Percentiles rank a stretch among this genome's conserved stretches.
Evolutionary conservation across 2,113 vertebrate species (phyloP).

Genomic region (Notothenia rossii): DNA sequence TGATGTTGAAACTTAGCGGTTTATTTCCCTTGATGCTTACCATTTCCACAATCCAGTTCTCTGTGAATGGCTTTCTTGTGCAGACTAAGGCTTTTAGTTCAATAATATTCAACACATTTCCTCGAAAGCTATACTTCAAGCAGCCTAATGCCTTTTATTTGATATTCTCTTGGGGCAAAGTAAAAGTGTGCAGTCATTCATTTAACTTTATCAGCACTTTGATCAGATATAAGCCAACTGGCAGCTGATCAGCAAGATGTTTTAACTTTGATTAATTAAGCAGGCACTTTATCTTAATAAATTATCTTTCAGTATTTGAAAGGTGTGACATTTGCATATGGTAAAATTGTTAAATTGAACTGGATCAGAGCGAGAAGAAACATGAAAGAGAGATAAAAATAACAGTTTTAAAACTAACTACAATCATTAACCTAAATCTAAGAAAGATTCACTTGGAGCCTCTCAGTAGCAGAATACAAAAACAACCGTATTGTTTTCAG

Average conservation of each 20-base stretch:
- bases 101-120: slow-evolving; percentile 24
- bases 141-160: slow-evolving; percentile 4
- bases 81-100: slow-evolving; percentile 1
- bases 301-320: slow-evolving; percentile 12
- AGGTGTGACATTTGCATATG: neutral
- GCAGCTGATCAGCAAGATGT: neutral
- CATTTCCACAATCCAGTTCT: slow-evolving; percentile 28
- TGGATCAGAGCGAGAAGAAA: neutral
- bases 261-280: slow-evolving; percentile 3
- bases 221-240: neutral
- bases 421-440: neutral
- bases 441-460: neutral
- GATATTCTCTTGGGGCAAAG: no score
- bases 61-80: neutral
- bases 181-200: slow-evolving; percentile 1
- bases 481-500: slow-evolving; percentile 1
- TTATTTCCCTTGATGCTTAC: slow-evolving; percentile 45
- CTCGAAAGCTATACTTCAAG: slow-evolving; percentile 22
- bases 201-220: neutral
- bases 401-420: neutral
- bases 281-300: slow-evolving; percentile 13
- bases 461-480: neutral
- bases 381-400: neutral
- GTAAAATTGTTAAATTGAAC: neutral
- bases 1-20: slow-evolving; percentile 19